Percentiles rank a stretch among this genome's conserved stretches.
These are phyloP conservation scores for Tauraco hartlaubi DNA, from an alignment of 2,797 vertebrate genomes.

Conservation along the genomic window DNA sequence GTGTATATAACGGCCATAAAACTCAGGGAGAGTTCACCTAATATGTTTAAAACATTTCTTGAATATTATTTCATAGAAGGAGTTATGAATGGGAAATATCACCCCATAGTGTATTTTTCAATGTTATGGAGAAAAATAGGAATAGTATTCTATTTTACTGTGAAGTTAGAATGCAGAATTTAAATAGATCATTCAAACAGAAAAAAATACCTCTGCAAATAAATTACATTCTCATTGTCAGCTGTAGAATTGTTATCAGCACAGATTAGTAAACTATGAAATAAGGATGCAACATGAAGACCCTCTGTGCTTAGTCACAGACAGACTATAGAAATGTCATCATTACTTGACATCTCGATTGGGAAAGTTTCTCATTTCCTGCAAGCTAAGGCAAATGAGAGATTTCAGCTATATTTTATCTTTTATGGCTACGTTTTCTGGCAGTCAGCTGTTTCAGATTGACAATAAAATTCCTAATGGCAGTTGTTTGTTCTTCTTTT, in stretches of 20 bases:
- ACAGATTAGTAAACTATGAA: constrained; percentile 31
- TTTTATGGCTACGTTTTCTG: constrained; percentile 66
- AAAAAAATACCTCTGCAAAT: neutral
- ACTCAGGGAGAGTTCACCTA: neutral
- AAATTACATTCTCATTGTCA: constrained; percentile 2
- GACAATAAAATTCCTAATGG: constrained; percentile 72
- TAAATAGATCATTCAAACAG: neutral
- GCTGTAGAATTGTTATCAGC: neutral
- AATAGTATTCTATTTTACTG: neutral
- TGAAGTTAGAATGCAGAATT: neutral
- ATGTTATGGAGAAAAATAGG: neutral
- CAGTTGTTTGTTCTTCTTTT: constrained; percentile 52
- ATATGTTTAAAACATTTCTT: neutral
- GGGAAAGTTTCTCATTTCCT: constrained; percentile 69
- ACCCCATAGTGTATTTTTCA: neutral
- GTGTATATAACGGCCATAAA: neutral
- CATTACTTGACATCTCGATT: constrained; percentile 38
- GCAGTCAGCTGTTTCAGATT: constrained; percentile 71
- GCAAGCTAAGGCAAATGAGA: constrained; percentile 68
- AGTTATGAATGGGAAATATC: neutral
- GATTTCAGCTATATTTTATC: constrained; percentile 63
- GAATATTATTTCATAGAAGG: neutral
- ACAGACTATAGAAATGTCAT: constrained; percentile 26
- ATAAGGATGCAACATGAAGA: neutral
- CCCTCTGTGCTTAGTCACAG: neutral